A percentile compares a stretch with the other conserved stretches of the same genome.
phyloP scores from a whole-genome alignment of 2,113 vertebrate species.

The Siniperca chuatsi region DNA sequence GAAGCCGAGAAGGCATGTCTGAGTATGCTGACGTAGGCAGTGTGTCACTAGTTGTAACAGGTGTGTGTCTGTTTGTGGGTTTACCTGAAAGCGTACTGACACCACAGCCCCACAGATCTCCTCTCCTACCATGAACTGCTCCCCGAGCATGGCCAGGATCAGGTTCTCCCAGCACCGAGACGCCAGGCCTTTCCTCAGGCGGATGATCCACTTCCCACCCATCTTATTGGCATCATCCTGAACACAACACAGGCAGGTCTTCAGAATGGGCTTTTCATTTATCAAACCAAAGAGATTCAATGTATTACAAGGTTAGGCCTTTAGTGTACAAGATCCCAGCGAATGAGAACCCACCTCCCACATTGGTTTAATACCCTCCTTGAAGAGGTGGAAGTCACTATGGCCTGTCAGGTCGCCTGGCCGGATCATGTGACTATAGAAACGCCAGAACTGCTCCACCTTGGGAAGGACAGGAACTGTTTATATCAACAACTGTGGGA shows the following conservation, averaged over 20 bases:
- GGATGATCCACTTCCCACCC: slow-evolving; percentile 90
- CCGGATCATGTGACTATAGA: slow-evolving; percentile 90
- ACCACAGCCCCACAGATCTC: slow-evolving; percentile 90
- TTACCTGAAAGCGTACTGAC: slow-evolving; percentile 89
- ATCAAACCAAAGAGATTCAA: neutral
- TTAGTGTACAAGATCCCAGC: neutral
- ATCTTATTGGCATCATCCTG: slow-evolving; percentile 89
- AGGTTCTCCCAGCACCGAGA: slow-evolving; percentile 90
- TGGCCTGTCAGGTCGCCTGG: slow-evolving; percentile 88
- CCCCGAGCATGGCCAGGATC: slow-evolving; percentile 88
- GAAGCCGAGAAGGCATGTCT: slow-evolving; percentile 47
- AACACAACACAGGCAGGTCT: neutral
- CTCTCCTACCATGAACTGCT: slow-evolving; percentile 91
- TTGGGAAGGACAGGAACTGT: slow-evolving; percentile 37
- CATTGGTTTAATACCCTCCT: slow-evolving; percentile 90
- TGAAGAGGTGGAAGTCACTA: slow-evolving; percentile 89
- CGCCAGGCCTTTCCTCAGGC: slow-evolving; percentile 87
- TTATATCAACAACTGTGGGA: neutral
- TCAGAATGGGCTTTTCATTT: neutral
- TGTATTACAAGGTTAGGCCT: too few relatives aligned
- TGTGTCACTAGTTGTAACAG: neutral
- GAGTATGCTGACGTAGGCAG: slow-evolving; percentile 25
- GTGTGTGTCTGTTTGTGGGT: neutral
- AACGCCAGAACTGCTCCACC: slow-evolving; percentile 91
- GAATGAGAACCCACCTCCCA: slow-evolving; percentile 83